A percentile compares a stretch with the other conserved stretches of the same genome.
These are phyloP conservation scores for Chiloscyllium plagiosum DNA, from an alignment of 2,113 vertebrate species.

Conservation along the genomic window DNA sequence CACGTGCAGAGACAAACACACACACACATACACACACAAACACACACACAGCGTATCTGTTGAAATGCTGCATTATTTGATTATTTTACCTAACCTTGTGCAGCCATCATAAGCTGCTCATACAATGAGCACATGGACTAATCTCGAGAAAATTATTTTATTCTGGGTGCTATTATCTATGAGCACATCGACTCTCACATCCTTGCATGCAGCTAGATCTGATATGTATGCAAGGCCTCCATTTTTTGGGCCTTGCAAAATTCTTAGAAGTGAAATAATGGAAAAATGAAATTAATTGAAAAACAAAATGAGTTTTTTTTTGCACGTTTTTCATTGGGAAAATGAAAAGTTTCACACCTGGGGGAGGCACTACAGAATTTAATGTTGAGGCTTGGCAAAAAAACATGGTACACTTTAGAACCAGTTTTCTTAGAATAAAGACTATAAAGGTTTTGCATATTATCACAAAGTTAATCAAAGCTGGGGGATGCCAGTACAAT, in stretches of 20 bases:
- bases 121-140: constrained; percentile 7
- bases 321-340: background rate
- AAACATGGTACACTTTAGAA: background rate
- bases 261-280: constrained; percentile 31
- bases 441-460: background rate
- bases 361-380: constrained; percentile 14
- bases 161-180: constrained; percentile 34
- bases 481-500: background rate
- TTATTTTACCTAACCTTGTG: background rate
- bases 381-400: background rate
- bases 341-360: background rate
- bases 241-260: background rate
- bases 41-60: background rate
- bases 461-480: background rate
- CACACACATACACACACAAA: background rate
- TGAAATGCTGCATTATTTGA: background rate
- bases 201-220: constrained; percentile 26
- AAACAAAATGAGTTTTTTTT: background rate
- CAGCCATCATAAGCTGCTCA: background rate
- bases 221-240: constrained; percentile 34
- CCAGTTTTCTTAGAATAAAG: constrained; percentile 5
- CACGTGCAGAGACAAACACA: background rate
- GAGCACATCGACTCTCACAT: constrained; percentile 38
- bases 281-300: background rate
- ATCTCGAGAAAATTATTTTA: constrained; percentile 37